Conservation (phyloP, 2,797 vertebrate genomes). For the Thripadectes ignobilis region DNA sequence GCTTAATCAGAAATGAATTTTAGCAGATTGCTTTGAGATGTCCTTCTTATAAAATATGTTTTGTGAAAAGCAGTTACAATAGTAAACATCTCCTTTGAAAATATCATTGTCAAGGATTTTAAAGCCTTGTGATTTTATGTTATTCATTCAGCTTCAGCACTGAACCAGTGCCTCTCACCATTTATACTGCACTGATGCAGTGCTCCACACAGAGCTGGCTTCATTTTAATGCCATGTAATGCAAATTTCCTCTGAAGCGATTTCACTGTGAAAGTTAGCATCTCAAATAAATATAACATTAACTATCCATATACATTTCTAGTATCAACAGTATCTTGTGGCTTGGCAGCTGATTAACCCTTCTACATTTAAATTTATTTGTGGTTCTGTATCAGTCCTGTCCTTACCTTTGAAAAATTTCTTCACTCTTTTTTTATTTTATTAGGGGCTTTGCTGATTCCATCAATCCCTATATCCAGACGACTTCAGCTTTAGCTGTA, state of each 20-base stretch:
- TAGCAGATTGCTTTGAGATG: not conserved
- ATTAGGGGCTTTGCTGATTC: not conserved
- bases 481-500: not conserved
- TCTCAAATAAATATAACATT: not conserved
- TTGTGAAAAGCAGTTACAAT: not conserved
- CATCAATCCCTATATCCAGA: not conserved
- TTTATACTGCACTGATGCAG: not conserved
- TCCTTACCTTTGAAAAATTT: not conserved
- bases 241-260: not conserved
- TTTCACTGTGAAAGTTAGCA: not conserved
- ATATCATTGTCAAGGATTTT: not conserved
- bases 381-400: not conserved
- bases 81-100: not conserved
- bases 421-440: not conserved
- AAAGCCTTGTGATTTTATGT: not conserved
- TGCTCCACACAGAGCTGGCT: not conserved
- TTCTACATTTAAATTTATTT: not conserved
- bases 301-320: not conserved
- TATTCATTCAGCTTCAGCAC: not conserved
- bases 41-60: not conserved
- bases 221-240: not conserved
- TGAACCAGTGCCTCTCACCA: not conserved
- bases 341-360: not conserved
- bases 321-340: not conserved
- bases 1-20: not conserved